Conservation (phyloP, 35 echinoderm and acorn worm species). For the Ophioderma brevispina region DNA sequence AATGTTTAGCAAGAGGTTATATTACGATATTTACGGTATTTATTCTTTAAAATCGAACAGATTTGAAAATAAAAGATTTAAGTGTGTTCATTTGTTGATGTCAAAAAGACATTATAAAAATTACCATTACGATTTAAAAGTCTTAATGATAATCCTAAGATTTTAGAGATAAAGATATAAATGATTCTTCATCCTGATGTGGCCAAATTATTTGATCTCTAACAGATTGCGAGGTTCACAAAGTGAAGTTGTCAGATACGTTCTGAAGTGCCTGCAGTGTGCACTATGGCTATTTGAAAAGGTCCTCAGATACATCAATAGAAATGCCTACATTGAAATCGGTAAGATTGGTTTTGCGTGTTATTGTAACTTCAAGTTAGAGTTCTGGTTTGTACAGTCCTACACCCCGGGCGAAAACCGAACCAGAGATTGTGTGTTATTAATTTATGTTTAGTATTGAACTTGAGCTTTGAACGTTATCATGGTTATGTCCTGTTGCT, state of each 20-base stretch:
- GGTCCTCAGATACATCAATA: constrained; percentile 85
- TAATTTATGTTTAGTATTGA: too few relatives aligned
- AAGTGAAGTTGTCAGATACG: constrained; percentile 53
- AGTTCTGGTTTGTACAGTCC: background rate
- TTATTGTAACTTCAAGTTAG: background rate
- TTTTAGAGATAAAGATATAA: background rate
- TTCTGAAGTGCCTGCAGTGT: constrained; percentile 86
- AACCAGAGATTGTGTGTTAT: too few relatives aligned
- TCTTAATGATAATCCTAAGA: too few relatives aligned
- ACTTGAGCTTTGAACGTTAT: too few relatives aligned
- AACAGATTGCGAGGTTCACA: constrained; percentile 66
- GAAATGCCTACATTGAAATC: constrained; percentile 98
- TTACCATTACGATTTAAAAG: too few relatives aligned
- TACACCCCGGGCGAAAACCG: too few relatives aligned
- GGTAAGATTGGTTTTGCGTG: too few relatives aligned
- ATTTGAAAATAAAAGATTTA: background rate
- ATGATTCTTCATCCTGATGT: background rate
- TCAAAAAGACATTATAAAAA: too few relatives aligned
- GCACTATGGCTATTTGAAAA: constrained; percentile 94
- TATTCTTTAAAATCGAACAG: too few relatives aligned
- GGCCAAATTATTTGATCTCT: background rate
- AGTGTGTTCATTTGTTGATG: background rate
- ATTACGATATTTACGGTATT: too few relatives aligned
- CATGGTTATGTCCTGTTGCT: too few relatives aligned
- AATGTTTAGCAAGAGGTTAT: too few relatives aligned